Base-by-base conservation (phyloP, 1,140 invertebrate genomes). In the Wasmannia auropunctata region DNA sequence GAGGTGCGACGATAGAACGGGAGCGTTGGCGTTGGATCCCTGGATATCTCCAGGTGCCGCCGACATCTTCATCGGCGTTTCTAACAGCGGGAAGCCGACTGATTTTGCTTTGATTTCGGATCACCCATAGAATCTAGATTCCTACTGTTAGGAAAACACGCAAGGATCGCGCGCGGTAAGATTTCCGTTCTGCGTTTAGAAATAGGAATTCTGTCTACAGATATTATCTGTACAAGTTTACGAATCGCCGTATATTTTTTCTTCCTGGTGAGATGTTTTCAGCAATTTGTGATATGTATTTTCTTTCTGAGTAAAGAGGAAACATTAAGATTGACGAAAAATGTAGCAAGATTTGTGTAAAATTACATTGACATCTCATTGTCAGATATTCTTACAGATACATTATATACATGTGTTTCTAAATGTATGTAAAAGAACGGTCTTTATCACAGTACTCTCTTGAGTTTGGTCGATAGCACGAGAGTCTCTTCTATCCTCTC, bases 401-500 rank as follows among this genome's bases (percentile, higher is more conserved):
- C 22, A n/a, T n/a, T 54, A 8, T 22, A n/a, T 54, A 54, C 6
- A n/a, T 51, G 16, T 40, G 8, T 77, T 77, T 63, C 5, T 31
- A 25, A 16, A 58, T 72, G 25, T 72, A 72, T 25, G 49, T 70
- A 58, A 81, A 54, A 16, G 31, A n/a, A 22, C 14, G 46, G 25
- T 81, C 54, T 74, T 83, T 74, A 40, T 37, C 40, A 19, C 14
- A 43, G 19, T 56, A 49, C 72, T 87, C 80, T 89, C 83, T 86
- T 25, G 51, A 89, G 77, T 83, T 77, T 88, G 90, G 87, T 91
- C 90, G 85, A 91, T 90, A 91, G 67, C 79, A 90, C 75, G 85
- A 89, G 85, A 88, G 87, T 70, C 86, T 91, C 79, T 91, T 83
- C 87, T 91, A 63, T 91, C 85, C 75, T 91, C 83, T 91, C 86